These are phyloP conservation scores for Drosophila phalerata DNA, from an alignment of 2,888 invertebrate species.

Conservation along the genomic window DNA sequence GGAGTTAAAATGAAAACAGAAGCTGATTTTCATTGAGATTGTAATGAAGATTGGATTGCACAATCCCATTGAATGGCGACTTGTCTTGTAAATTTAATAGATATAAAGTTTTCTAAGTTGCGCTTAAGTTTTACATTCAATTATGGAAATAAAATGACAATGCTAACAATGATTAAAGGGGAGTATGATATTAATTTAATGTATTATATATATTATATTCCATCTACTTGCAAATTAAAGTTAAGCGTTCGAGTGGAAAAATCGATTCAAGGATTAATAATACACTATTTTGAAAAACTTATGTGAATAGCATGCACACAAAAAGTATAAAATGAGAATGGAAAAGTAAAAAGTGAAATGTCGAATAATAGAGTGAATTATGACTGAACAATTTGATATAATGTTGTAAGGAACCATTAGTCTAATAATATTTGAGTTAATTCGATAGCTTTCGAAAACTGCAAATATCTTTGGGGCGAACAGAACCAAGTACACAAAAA, in stretches of 20 bases:
- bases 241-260: neutral
- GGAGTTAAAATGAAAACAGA: constrained; percentile 7
- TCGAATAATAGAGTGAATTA: neutral
- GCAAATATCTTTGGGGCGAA: constrained; percentile 53
- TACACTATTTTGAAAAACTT: neutral
- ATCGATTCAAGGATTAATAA: constrained; percentile 7
- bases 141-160: neutral
- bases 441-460: constrained; percentile 66
- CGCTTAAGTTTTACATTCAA: neutral
- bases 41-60: constrained; percentile 2
- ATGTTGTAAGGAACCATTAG: constrained; percentile 50
- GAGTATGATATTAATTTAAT: neutral
- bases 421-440: constrained; percentile 71
- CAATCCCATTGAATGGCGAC: constrained; percentile 28
- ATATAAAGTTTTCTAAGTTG: neutral
- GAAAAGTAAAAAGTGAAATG: constrained; percentile 17
- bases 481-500: neutral
- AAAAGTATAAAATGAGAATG: neutral
- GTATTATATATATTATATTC: too few relatives aligned
- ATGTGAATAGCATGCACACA: neutral
- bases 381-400: constrained; percentile 3
- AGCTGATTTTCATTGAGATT: neutral
- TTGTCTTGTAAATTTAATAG: constrained; percentile 14
- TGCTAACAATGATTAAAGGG: neutral
- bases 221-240: neutral